Percentiles rank a stretch among this genome's conserved stretches.
Conservation (phyloP, 2,113 vertebrate genomes). For the Muscicapa adusta region DNA sequence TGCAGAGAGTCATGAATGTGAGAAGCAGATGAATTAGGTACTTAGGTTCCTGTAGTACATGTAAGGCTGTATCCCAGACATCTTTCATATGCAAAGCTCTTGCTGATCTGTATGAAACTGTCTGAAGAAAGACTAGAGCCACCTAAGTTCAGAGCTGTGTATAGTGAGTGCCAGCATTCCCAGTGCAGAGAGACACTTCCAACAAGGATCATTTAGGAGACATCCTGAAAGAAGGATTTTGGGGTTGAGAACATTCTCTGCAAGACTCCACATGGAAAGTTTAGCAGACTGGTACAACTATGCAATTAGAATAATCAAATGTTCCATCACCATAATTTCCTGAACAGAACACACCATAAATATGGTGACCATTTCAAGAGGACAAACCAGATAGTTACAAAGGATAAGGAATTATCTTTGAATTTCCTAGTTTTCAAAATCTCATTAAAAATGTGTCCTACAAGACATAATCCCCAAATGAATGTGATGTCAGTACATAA, state of each 20-base stretch:
- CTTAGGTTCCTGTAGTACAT: neutral
- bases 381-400: neutral
- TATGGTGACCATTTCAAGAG: neutral
- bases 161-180: neutral
- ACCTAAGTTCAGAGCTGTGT: neutral
- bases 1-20: neutral
- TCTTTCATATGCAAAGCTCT: neutral
- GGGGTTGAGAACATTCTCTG: neutral
- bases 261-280: neutral
- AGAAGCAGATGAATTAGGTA: neutral
- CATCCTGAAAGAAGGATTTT: neutral
- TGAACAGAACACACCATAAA: neutral
- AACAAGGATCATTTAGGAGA: neutral
- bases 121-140: neutral
- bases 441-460: neutral
- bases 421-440: neutral
- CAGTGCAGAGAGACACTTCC: neutral
- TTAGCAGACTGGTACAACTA: neutral
- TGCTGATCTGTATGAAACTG: neutral
- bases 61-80: neutral
- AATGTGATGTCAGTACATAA: neutral
- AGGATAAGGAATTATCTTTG: neutral
- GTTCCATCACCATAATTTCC: neutral
- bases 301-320: neutral
- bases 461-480: neutral